Evolutionary conservation across 2,797 vertebrate species (phyloP).

Genomic region (Hoplostethus atlanticus): DNA sequence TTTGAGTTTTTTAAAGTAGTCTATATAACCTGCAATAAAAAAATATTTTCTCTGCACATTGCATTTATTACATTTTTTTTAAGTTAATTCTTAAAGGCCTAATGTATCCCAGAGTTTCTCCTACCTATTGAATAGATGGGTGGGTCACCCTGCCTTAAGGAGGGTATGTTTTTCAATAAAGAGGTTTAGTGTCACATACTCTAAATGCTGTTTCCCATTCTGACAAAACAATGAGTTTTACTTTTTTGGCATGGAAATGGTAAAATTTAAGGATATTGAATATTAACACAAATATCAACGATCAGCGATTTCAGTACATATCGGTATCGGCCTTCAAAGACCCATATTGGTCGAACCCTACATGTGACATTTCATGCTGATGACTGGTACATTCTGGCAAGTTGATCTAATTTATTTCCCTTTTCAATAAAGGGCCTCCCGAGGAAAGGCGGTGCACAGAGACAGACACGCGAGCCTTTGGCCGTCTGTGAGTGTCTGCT

Average conservation of each 20-base stretch:
- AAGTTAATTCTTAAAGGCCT: too few relatives aligned
- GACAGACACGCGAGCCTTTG: slow-evolving; percentile 82
- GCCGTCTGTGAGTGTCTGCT: slow-evolving; percentile 86
- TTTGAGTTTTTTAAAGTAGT: not conserved
- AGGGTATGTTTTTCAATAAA: too few relatives aligned
- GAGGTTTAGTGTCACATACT: too few relatives aligned
- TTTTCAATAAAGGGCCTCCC: slow-evolving; percentile 83
- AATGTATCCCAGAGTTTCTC: too few relatives aligned
- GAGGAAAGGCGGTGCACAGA: slow-evolving; percentile 72
- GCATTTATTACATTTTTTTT: too few relatives aligned
- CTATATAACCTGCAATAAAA: too few relatives aligned
- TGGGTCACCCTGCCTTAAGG: too few relatives aligned
- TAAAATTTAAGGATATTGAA: not conserved
- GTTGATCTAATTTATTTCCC: slow-evolving; percentile 83
- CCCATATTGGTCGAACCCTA: slow-evolving; percentile 29
- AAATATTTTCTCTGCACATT: too few relatives aligned
- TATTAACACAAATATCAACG: not conserved
- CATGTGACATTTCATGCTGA: slow-evolving; percentile 69
- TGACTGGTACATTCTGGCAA: slow-evolving; percentile 78
- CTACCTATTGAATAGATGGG: too few relatives aligned
- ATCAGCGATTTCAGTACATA: slow-evolving; percentile 10
- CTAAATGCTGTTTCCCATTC: too few relatives aligned
- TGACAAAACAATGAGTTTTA: too few relatives aligned
- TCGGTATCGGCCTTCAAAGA: slow-evolving; percentile 34
- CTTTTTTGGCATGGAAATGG: not conserved